Base-by-base conservation (phyloP, 2,113 vertebrate genomes). In the Silurus meridionalis region DNA sequence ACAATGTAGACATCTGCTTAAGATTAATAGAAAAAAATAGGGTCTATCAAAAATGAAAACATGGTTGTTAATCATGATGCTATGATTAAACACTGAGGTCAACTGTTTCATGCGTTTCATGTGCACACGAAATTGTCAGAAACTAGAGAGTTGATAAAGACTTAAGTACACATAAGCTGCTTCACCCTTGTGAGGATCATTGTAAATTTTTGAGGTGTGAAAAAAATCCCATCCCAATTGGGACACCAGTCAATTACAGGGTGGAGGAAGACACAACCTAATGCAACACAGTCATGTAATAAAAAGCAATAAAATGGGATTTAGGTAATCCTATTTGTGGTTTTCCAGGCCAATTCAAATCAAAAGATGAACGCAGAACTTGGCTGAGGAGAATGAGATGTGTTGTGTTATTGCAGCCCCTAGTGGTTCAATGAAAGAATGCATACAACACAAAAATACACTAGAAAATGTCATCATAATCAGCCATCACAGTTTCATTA, bases 401-500 rank as follows among this genome's bases (percentile, higher is more conserved):
- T 74, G 81, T 86, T 90, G 84, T 93, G 90, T 91, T 92, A 80
- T 91, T 90, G 91, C 92, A 90, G 81, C 94, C 91, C 92, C 95
- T 95, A 88, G 90, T 95, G 95, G 91, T 82, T 37, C 57, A 78
- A 86, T 85, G n/a, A 88, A 85, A 87, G 77, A 94, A 48, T 93
- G 84, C 91, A 94, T 13, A 50, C 23, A 53, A 21, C 23, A n/a
- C 13, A 13, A 17, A 55, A 80, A 37, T 11, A 23, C 48, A 58
- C 11, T 58, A 14, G 21, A 77, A 6, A 77, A 37, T 37, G 28
- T 25, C 14, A 14, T 21, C 14, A 71, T 48, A 11, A 72, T 72
- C 69, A 48, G 37, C 69, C 17, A 48, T 48, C 8, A 6, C 28
- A 48, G 69, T 72, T 72, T 67, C 64, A 67, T 67, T 13, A 67